These are phyloP conservation scores for Crematogaster levior DNA, from an alignment of 2,888 invertebrate species.

Conservation along the genomic window DNA sequence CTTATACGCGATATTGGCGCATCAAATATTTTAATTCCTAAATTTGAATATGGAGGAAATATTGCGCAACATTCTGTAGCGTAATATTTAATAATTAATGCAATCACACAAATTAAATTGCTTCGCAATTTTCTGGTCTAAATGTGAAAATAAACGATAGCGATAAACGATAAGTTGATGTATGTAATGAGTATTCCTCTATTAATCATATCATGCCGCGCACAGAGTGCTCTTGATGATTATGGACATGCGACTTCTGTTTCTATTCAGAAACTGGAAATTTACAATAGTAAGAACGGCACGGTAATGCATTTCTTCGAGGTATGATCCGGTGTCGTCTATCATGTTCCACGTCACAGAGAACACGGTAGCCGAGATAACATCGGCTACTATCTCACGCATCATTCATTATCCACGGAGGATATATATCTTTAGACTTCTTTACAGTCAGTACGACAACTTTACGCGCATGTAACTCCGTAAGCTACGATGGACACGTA, in stretches of 20 bases:
- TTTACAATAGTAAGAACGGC: slow-evolving; percentile 44
- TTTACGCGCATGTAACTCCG: slow-evolving; percentile 69
- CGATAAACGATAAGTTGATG: neutral
- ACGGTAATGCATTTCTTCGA: slow-evolving; percentile 55
- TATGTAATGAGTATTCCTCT: neutral
- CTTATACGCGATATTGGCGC: neutral
- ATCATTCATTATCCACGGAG: slow-evolving; percentile 78
- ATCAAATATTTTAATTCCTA: neutral
- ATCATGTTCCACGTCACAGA: slow-evolving; percentile 50
- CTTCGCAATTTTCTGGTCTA: no score
- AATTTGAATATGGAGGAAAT: no score
- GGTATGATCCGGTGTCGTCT: slow-evolving; percentile 55
- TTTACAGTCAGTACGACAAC: slow-evolving; percentile 71
- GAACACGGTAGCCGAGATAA: slow-evolving; percentile 67
- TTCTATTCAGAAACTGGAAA: slow-evolving; percentile 33
- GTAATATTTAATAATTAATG: neutral
- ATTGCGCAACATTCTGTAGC: no score
- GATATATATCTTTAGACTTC: slow-evolving; percentile 72
- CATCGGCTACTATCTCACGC: slow-evolving; percentile 79
- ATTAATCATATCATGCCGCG: neutral
- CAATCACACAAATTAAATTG: neutral
- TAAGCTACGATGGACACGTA: slow-evolving; percentile 67
- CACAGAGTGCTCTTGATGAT: neutral
- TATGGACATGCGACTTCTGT: neutral
- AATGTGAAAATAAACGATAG: neutral